Conservation (phyloP, 1,140 invertebrate genomes). For the Lepidotrigona ventralis region DNA sequence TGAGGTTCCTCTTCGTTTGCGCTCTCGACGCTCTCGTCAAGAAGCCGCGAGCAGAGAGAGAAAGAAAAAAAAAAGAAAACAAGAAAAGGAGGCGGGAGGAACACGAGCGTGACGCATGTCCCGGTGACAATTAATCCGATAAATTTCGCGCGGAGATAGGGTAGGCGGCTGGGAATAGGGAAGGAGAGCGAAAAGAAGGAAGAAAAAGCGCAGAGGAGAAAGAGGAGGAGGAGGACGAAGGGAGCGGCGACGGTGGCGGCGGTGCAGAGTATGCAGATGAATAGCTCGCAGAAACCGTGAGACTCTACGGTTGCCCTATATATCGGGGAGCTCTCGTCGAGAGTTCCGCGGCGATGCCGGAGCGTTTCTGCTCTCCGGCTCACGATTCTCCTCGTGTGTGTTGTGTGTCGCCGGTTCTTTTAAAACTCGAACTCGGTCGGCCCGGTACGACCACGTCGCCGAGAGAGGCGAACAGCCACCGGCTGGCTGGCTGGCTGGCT, state of each 20-base stretch:
- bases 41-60: background rate
- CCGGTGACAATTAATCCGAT: conserved; percentile 57
- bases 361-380: conserved; percentile 59
- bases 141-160: conserved; percentile 53
- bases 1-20: too few species aligned
- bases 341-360: conserved; percentile 31
- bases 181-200: conserved; percentile 34
- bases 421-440: conserved; percentile 71
- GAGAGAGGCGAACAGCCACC: conserved; percentile 53
- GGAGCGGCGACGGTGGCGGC: conserved; percentile 7
- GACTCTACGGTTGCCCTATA: conserved; percentile 78
- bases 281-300: conserved; percentile 79
- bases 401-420: conserved; percentile 65
- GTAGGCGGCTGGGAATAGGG: conserved; percentile 25
- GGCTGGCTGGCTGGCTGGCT: background rate
- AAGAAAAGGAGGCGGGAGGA: too few species aligned
- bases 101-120: conserved; percentile 26
- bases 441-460: conserved; percentile 48
- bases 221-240: background rate
- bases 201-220: background rate
- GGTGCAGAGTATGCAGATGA: conserved; percentile 75
- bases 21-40: background rate
- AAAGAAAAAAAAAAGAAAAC: background rate
- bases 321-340: conserved; percentile 70
- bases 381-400: conserved; percentile 68